A percentile compares a stretch with the other conserved stretches of the same genome.
Evolutionary conservation across 2,797 vertebrate species (phyloP).

Genomic region (Anabas testudineus): DNA sequence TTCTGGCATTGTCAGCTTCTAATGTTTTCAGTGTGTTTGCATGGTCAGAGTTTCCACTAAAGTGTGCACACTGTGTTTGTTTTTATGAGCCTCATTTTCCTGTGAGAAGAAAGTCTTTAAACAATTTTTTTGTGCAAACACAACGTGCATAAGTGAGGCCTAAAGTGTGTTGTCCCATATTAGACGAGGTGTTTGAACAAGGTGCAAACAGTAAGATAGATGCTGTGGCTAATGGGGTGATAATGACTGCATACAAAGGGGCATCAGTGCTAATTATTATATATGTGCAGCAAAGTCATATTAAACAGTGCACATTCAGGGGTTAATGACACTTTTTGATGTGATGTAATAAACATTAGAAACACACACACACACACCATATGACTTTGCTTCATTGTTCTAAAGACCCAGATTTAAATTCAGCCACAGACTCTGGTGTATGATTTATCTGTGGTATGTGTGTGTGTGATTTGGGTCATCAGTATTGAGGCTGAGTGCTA

Average conservation of each 20-base stretch:
- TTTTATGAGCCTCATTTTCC: slow-evolving; percentile 20
- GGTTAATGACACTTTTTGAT: background rate
- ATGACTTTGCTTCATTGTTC: slow-evolving; percentile 49
- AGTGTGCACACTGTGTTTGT: slow-evolving; percentile 11
- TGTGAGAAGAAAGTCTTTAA: slow-evolving; percentile 21
- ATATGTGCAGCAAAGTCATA: background rate
- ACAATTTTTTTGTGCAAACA: slow-evolving; percentile 8
- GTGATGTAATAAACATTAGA: background rate
- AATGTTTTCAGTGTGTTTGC: slow-evolving; percentile 27
- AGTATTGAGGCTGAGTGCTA: slow-evolving; percentile 85
- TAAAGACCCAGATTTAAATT: slow-evolving; percentile 73
- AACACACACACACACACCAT: slow-evolving; percentile 5
- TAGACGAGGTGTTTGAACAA: slow-evolving; percentile 46
- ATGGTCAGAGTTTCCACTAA: slow-evolving; percentile 36
- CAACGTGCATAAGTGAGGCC: slow-evolving; percentile 46
- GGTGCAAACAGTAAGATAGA: slow-evolving; percentile 42
- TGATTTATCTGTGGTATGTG: slow-evolving; percentile 63
- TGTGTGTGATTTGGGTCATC: slow-evolving; percentile 81
- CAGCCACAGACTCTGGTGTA: slow-evolving; percentile 65
- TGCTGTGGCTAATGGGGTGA: slow-evolving; percentile 38
- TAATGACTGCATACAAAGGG: slow-evolving; percentile 40
- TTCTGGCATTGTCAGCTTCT: slow-evolving; percentile 22
- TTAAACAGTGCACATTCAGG: background rate
- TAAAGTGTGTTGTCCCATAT: background rate
- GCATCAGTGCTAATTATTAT: background rate